A percentile compares a stretch with the other conserved stretches of the same genome.
Evolutionary conservation across 2,888 invertebrate species (phyloP).

Genomic region (Strigamia transsilvanica): DNA sequence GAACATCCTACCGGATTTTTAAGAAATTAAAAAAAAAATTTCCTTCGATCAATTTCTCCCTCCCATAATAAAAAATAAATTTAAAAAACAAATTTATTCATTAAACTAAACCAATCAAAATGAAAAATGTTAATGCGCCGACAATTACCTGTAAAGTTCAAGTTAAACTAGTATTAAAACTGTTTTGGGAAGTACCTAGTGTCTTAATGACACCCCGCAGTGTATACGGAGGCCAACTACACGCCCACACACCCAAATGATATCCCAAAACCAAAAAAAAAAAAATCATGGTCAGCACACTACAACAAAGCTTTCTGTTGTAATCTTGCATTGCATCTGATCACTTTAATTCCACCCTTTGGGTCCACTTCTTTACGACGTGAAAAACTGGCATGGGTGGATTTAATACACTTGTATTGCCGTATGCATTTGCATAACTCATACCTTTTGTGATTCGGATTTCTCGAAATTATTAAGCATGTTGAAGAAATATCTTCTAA

Average conservation of each 20-base stretch:
- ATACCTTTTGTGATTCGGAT: not conserved
- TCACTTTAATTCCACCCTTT: constrained; percentile 32
- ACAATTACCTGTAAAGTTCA: constrained; percentile 34
- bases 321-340: constrained; percentile 4
- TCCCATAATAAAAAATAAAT: constrained; percentile 21
- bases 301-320: constrained; percentile 40
- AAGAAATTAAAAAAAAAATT: not conserved
- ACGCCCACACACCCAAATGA: constrained; percentile 6
- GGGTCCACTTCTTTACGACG: constrained; percentile 29
- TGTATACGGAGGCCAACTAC: constrained; percentile 45
- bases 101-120: not conserved
- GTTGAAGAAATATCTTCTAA: not conserved
- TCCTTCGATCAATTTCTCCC: not conserved
- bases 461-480: not conserved
- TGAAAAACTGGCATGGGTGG: constrained; percentile 40
- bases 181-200: constrained; percentile 40
- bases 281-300: constrained; percentile 27
- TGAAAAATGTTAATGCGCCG: not conserved
- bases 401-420: not conserved
- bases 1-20: constrained; percentile 45
- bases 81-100: not conserved
- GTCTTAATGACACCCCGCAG: constrained; percentile 48
- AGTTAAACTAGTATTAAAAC: constrained; percentile 47
- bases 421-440: not conserved
- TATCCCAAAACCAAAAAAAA: not conserved